phyloP scores from a whole-genome alignment of 2,888 invertebrate species.

The Globia sparganii region DNA sequence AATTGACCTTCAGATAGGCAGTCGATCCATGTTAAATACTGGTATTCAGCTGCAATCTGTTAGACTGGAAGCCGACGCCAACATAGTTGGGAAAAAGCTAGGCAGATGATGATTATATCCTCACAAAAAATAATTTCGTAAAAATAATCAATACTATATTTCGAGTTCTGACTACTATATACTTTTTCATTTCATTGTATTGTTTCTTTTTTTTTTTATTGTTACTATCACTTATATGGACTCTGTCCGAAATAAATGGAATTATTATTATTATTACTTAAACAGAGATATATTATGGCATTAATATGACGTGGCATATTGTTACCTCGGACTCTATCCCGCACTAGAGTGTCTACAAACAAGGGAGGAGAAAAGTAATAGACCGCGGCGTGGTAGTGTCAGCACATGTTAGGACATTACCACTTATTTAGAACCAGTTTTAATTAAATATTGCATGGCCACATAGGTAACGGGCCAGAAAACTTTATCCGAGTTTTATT shows the following conservation, averaged over 20 bases:
- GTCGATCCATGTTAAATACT: no score
- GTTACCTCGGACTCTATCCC: not conserved
- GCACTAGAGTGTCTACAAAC: not conserved
- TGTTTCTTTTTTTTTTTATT: no score
- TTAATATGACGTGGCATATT: conserved; percentile 10
- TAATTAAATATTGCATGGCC: conserved; percentile 15
- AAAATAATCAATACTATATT: conserved; percentile 3
- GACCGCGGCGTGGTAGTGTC: conserved; percentile 1
- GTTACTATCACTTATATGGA: no score
- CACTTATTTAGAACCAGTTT: conserved; percentile 31
- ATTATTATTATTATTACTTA: no score
- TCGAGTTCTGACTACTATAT: not conserved
- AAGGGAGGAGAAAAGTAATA: conserved; percentile 5
- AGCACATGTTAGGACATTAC: conserved; percentile 10
- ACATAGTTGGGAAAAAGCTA: no score
- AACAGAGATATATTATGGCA: no score
- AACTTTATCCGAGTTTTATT: conserved; percentile 40
- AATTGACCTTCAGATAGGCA: no score
- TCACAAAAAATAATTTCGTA: not conserved
- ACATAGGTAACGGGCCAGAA: conserved; percentile 25
- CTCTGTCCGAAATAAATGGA: no score
- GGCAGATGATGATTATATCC: no score
- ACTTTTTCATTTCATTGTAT: conserved; percentile 9
- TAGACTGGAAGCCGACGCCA: no score
- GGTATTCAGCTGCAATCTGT: no score